Percentiles rank a stretch among this genome's conserved stretches.
Evolutionary conservation across 1,140 invertebrate genomes (phyloP).

Genomic region (Aphaenogaster rudis): DNA sequence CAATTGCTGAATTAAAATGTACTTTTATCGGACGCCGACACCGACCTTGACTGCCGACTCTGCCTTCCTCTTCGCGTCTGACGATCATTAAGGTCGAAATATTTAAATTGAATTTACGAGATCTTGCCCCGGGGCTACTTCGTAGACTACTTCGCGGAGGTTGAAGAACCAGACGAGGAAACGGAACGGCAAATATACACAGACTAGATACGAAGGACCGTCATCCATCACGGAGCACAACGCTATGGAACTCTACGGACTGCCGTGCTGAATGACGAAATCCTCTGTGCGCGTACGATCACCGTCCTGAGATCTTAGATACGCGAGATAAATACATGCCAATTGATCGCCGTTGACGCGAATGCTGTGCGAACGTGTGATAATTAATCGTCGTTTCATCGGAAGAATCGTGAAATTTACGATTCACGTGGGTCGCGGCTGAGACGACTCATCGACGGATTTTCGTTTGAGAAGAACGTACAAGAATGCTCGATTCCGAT

Average conservation of each 20-base stretch:
- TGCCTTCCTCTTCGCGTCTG: constrained; percentile 66
- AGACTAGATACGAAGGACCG: constrained; percentile 23
- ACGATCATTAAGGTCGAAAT: constrained; percentile 86
- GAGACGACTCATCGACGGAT: constrained; percentile 16
- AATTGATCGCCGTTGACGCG: constrained; percentile 21
- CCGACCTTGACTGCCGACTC: constrained; percentile 77
- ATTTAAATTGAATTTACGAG: constrained; percentile 86
- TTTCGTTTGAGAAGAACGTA: neutral
- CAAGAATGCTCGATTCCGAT: constrained; percentile 4
- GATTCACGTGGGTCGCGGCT: neutral
- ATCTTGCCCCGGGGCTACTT: constrained; percentile 73
- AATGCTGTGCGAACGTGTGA: neutral
- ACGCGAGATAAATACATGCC: neutral
- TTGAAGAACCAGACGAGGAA: constrained; percentile 56
- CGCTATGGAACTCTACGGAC: neutral
- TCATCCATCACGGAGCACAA: constrained; percentile 46
- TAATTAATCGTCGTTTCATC: constrained; percentile 34
- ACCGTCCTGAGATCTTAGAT: neutral
- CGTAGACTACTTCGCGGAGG: constrained; percentile 60
- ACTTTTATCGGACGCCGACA: constrained; percentile 32
- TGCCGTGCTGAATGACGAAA: constrained; percentile 36
- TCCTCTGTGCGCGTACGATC: neutral
- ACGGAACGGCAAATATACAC: constrained; percentile 22
- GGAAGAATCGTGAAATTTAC: neutral
- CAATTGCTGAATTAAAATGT: constrained; percentile 53